These are phyloP conservation scores for Trachymyrmex septentrionalis DNA, from an alignment of 1,140 invertebrate species.

Conservation along the genomic window DNA sequence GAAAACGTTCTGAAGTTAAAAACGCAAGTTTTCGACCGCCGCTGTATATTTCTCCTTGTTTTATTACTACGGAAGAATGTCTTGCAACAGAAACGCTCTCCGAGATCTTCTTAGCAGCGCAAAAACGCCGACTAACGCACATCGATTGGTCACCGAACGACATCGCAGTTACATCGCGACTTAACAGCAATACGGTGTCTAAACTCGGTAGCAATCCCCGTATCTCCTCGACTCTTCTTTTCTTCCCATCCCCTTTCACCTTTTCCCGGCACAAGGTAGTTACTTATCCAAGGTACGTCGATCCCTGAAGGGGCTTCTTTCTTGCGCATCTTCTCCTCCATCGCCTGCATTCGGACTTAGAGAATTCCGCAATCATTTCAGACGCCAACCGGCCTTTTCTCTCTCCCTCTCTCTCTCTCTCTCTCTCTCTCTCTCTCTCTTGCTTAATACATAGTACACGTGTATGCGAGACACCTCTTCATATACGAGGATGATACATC, in stretches of 20 bases:
- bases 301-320: conserved; percentile 62
- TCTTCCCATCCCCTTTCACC: conserved; percentile 43
- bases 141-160: conserved; percentile 58
- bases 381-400: conserved; percentile 60
- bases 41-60: not conserved
- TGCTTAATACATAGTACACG: not conserved
- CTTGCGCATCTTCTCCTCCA: conserved; percentile 61
- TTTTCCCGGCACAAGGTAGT: conserved; percentile 52
- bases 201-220: conserved; percentile 56
- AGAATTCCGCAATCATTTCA: conserved; percentile 74
- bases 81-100: conserved; percentile 37
- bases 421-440: not conserved
- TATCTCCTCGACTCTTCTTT: conserved; percentile 49
- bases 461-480: not conserved
- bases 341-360: conserved; percentile 61
- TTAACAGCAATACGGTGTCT: conserved; percentile 56
- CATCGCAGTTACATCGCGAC: conserved; percentile 54
- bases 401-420: not conserved
- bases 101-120: not conserved
- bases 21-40: conserved; percentile 21
- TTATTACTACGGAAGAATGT: conserved; percentile 18
- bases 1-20: conserved; percentile 9
- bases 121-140: conserved; percentile 60
- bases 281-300: conserved; percentile 68
- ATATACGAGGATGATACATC: conserved; percentile 42